Conservation (phyloP, 2,797 vertebrate species). For the Sebastes reedi region DNA sequence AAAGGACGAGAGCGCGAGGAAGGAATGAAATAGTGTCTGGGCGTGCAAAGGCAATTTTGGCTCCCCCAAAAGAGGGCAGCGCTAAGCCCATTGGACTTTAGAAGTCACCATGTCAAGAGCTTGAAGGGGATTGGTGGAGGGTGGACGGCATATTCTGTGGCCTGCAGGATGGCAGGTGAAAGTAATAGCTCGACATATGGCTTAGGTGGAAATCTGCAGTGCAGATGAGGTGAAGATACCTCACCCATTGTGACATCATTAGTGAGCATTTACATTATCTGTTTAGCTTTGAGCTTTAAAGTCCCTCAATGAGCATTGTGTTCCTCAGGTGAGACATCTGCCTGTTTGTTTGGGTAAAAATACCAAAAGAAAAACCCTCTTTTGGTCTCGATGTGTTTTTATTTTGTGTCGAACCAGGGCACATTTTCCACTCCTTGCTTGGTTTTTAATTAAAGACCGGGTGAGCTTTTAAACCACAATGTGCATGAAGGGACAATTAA, state of each 20-base stretch:
- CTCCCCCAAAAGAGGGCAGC: constrained; percentile 34
- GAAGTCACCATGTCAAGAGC: constrained; percentile 50
- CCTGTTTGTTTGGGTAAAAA: neutral
- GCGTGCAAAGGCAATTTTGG: constrained; percentile 56
- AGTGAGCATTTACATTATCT: neutral
- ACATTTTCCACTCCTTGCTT: constrained; percentile 31
- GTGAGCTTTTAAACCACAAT: constrained; percentile 52
- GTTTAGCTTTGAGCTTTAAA: neutral
- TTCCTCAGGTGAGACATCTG: constrained; percentile 3
- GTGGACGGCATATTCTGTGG: neutral
- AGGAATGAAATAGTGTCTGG: constrained; percentile 48
- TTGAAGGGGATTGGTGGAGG: constrained; percentile 45
- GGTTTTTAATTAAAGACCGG: constrained; percentile 67
- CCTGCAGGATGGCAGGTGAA: constrained; percentile 11
- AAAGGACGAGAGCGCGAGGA: neutral
- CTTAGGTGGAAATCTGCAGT: neutral
- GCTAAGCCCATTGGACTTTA: constrained; percentile 41
- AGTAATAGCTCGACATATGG: constrained; percentile 11
- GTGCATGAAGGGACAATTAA: constrained; percentile 72
- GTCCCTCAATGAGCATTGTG: neutral
- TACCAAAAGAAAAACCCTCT: neutral
- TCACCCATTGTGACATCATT: neutral
- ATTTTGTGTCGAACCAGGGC: neutral
- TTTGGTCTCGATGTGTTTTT: neutral
- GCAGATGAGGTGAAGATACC: neutral